Percentiles rank a stretch among this genome's conserved stretches.
Evolutionary conservation across 2,888 invertebrate genomes (phyloP).

Genomic region (Eupithecia subumbrata): DNA sequence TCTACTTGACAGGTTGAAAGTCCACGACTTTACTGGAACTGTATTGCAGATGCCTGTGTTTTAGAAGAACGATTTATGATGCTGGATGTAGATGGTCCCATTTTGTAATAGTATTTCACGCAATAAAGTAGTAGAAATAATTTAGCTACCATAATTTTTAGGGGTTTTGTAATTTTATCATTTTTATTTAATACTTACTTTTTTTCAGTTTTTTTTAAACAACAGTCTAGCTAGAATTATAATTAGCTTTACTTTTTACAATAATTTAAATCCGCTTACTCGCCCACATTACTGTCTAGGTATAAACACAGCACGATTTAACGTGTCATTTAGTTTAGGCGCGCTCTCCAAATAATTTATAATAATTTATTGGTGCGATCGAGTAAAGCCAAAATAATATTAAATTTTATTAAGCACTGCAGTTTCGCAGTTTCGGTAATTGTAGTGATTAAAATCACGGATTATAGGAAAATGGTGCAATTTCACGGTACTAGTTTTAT

Average conservation of each 20-base stretch:
- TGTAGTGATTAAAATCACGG: not conserved
- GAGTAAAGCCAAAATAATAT: conserved; percentile 10
- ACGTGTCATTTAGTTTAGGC: conserved; percentile 40
- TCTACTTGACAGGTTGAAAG: conserved; percentile 12
- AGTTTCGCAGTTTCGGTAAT: not conserved
- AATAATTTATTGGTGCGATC: conserved; percentile 39
- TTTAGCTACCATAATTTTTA: not conserved
- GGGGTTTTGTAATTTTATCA: too few relatives aligned
- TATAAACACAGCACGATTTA: conserved; percentile 21
- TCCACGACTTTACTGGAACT: conserved; percentile 4
- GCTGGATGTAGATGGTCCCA: not conserved
- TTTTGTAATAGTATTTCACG: not conserved
- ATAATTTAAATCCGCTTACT: not conserved
- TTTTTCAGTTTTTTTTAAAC: too few relatives aligned
- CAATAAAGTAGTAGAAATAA: not conserved
- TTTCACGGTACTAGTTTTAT: not conserved
- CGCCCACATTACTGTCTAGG: conserved; percentile 11
- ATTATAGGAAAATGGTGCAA: not conserved
- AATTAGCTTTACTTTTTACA: too few relatives aligned
- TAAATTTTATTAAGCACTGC: not conserved
- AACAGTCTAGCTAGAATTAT: too few relatives aligned
- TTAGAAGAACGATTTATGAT: conserved; percentile 5
- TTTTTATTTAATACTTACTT: too few relatives aligned
- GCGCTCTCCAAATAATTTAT: conserved; percentile 38
- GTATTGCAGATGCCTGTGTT: conserved; percentile 3